Percentiles rank a stretch among this genome's conserved stretches.
phyloP scores from a whole-genome alignment of 2,113 vertebrate genomes.

The Capreolus pygargus region DNA sequence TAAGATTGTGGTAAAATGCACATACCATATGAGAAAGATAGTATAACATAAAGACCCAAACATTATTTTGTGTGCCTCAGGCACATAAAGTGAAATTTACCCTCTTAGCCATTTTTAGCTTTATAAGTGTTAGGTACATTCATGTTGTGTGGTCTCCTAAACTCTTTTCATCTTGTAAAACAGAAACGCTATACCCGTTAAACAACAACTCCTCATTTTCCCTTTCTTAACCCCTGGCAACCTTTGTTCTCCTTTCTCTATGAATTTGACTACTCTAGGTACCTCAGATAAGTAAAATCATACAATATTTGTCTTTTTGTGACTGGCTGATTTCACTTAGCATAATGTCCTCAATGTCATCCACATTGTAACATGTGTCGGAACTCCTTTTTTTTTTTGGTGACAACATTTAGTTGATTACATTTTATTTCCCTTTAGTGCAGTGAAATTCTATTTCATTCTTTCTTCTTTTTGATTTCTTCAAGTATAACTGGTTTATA shows the following conservation, averaged over 20 bases:
- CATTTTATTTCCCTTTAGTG: not conserved
- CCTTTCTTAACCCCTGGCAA: too few relatives aligned
- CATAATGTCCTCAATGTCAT: not conserved
- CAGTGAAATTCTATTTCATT: not conserved
- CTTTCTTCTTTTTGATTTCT: not conserved
- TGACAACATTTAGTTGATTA: not conserved
- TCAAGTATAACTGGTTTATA: not conserved
- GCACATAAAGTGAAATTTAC: not conserved
- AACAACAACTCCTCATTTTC: not conserved
- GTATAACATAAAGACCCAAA: not conserved
- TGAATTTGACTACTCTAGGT: not conserved
- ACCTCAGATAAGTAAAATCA: not conserved
- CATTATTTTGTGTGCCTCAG: not conserved
- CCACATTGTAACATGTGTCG: not conserved
- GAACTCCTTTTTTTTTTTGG: not conserved
- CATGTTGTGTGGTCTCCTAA: not conserved
- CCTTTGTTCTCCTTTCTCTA: not conserved
- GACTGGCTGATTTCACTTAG: not conserved
- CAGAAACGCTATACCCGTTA: not conserved
- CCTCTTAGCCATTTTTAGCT: not conserved
- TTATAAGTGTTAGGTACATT: not conserved
- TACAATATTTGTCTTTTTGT: not conserved
- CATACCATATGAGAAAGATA: not conserved
- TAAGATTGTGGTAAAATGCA: not conserved
- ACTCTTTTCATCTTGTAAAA: not conserved